phyloP scores from a whole-genome alignment of 2,888 invertebrate genomes.

The Miltochrista miniata region DNA sequence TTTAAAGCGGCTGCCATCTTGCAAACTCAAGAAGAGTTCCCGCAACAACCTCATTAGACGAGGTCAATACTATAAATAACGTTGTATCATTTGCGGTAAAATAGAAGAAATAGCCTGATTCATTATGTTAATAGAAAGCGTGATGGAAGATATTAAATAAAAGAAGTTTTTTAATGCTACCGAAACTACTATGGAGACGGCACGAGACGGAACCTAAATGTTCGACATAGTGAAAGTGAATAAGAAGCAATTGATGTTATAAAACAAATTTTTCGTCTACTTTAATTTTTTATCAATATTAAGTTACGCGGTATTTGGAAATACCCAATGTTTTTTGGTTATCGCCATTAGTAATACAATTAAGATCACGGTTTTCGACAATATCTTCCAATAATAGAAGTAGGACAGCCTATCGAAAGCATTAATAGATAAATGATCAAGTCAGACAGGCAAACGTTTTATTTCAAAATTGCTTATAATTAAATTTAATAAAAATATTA shows the following conservation, averaged over 20 bases:
- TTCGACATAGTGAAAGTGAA: slow-evolving; percentile 73
- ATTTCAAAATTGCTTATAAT: too few relatives aligned
- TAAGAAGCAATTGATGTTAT: slow-evolving; percentile 61
- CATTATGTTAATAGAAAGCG: slow-evolving; percentile 64
- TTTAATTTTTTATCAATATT: slow-evolving; percentile 38
- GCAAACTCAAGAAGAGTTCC: too few relatives aligned
- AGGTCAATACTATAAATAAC: slow-evolving; percentile 4
- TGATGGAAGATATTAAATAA: slow-evolving; percentile 48
- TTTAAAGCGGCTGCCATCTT: too few relatives aligned
- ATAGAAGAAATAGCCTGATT: slow-evolving; percentile 43
- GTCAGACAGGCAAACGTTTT: too few relatives aligned
- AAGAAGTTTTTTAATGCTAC: slow-evolving; percentile 54
- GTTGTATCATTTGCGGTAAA: slow-evolving; percentile 18
- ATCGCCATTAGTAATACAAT: slow-evolving; percentile 1
- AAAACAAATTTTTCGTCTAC: slow-evolving; percentile 50
- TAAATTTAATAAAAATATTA: too few relatives aligned
- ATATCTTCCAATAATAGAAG: neutral
- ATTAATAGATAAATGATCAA: too few relatives aligned
- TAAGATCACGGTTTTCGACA: slow-evolving; percentile 2
- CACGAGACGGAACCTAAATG: slow-evolving; percentile 70
- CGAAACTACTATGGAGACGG: slow-evolving; percentile 51
- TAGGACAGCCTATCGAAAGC: too few relatives aligned
- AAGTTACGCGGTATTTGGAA: slow-evolving; percentile 26
- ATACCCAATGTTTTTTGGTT: slow-evolving; percentile 23
- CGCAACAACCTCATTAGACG: slow-evolving; percentile 13